These are phyloP conservation scores for Dunckerocampus dactyliophorus DNA, from an alignment of 2,113 vertebrate genomes.

Conservation along the genomic window DNA sequence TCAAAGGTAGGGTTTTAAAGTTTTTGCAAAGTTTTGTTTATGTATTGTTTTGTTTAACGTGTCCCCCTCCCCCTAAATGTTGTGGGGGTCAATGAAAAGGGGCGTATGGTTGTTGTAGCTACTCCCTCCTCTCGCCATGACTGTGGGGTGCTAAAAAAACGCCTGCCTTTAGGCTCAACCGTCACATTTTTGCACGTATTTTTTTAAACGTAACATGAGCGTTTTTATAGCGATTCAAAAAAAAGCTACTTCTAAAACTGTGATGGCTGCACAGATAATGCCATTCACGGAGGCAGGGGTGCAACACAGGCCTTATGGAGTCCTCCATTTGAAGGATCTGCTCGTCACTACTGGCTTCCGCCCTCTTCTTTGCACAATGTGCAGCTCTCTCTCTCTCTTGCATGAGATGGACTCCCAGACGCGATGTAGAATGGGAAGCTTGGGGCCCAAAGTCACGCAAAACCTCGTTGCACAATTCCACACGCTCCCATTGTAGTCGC, in stretches of 20 bases:
- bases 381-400: constrained; percentile 45
- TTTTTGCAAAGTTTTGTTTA: neutral
- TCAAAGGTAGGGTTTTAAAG: constrained; percentile 80
- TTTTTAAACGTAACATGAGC: neutral
- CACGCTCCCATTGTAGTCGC: neutral
- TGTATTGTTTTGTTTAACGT: neutral
- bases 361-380: constrained; percentile 53
- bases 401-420: constrained; percentile 67
- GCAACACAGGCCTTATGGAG: constrained; percentile 55
- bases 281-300: constrained; percentile 22
- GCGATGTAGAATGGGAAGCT: constrained; percentile 47
- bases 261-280: constrained; percentile 8
- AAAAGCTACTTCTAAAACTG: constrained; percentile 16
- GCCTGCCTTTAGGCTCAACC: constrained; percentile 25
- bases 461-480: constrained; percentile 15
- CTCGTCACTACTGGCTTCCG: constrained; percentile 64
- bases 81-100: constrained; percentile 49
- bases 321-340: constrained; percentile 72
- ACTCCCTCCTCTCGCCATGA: constrained; percentile 39
- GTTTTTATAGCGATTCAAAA: neutral
- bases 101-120: constrained; percentile 36
- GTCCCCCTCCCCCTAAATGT: constrained; percentile 4
- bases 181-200: constrained; percentile 6
- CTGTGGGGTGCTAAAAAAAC: constrained; percentile 28
- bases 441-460: constrained; percentile 52